Base-by-base conservation (phyloP, 2,113 vertebrate genomes). In the Raja brachyura region DNA sequence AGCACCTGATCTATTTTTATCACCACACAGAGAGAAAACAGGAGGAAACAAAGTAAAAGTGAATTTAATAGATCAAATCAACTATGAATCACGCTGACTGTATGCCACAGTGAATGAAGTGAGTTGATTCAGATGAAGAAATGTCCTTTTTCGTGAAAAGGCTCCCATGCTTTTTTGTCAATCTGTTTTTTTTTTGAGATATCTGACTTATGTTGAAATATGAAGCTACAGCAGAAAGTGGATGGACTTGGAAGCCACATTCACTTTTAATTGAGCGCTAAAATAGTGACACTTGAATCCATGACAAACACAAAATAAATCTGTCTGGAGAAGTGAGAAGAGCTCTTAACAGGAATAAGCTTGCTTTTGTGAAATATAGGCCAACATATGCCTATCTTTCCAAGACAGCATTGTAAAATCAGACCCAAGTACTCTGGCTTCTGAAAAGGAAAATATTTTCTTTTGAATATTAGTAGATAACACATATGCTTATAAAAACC, bases 241-340 rank as follows among this genome's bases (percentile, higher is more conserved):
- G 59, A 59, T n/a, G 59, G 5, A 66, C 5, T 59, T 31, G 28
- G 14, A 88, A 88, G 28, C 59, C 22, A 61, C 56, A 86, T 13
- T 86, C 83, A 83, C 56, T 16, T 88, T 88, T 61, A 86, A 61
- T n/a, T 61, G 59, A 88, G 61, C n/a, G 18, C 28, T n/a, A 66
- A 88, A 88, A 33, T 61, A 31, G 28, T 18, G 56, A 63, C 83
- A 86, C 83, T 86, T 63, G 56, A 61, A 86, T 86, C 83, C 61
- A 6, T 88, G 28, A 63, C 14, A 11, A 56, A 54, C 79, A 59
- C 6, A 83, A 78, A 39, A 75, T 13, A 33, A 78, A 33, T 16
- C 76, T 78, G 39, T 81, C 66, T 68, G 77, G 6, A 48, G 77
- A 33, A 79, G 39, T 54, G 77, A 79, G 9, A 59, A 56, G 48